phyloP scores from a whole-genome alignment of 2,113 vertebrate species.

The Pelobates fuscus region DNA sequence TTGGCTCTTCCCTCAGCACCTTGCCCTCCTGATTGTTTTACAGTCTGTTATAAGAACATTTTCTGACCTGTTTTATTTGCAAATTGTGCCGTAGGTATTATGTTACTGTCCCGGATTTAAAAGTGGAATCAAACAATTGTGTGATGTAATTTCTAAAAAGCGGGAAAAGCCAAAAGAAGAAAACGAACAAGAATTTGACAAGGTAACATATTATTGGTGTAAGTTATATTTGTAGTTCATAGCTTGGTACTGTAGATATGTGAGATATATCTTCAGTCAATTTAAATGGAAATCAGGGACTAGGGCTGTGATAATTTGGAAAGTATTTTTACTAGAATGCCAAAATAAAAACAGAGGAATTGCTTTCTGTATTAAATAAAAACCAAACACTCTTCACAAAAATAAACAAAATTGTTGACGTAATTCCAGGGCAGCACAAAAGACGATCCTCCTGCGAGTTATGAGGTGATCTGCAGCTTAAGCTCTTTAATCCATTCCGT shows the following conservation, averaged over 20 bases:
- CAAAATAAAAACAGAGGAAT: too few species aligned
- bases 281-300: too few species aligned
- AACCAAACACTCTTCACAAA: too few species aligned
- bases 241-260: too few species aligned
- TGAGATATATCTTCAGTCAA: too few species aligned
- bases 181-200: constrained; percentile 68
- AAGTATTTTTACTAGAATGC: too few species aligned
- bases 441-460: constrained; percentile 75
- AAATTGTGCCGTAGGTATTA: constrained; percentile 75
- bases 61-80: background rate
- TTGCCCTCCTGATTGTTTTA: too few species aligned
- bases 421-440: constrained; percentile 63
- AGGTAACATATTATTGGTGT: constrained; percentile 72
- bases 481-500: constrained; percentile 86
- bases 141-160: constrained; percentile 77
- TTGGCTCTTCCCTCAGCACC: too few species aligned
- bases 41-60: too few species aligned
- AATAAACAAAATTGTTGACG: background rate
- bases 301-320: too few species aligned
- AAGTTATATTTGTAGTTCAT: too few species aligned
- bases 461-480: constrained; percentile 87
- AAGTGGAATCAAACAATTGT: constrained; percentile 85
- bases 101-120: constrained; percentile 95
- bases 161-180: constrained; percentile 79
- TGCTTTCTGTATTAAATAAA: too few species aligned